These are phyloP conservation scores for Paralvinella palmiformis DNA, from an alignment of 1,140 invertebrate genomes.

Conservation along the genomic window DNA sequence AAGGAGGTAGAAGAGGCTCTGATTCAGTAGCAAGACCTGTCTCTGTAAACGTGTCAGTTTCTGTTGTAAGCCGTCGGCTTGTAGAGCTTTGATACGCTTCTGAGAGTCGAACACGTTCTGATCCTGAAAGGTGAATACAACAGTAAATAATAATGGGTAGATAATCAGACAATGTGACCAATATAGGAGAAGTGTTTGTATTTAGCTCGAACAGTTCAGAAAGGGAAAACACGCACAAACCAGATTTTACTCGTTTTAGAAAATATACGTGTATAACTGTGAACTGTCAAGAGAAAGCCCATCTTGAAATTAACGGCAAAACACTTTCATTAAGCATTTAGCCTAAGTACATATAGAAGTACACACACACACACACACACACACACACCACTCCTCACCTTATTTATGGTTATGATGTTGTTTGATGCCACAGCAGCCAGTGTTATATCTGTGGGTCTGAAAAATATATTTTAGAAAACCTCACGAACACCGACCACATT, in stretches of 20 bases:
- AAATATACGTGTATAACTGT: too few species aligned
- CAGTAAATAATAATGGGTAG: constrained; percentile 1
- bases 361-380: too few species aligned
- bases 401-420: constrained; percentile 85
- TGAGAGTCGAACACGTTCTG: constrained; percentile 96
- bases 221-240: background rate
- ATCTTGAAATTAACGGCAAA: too few species aligned
- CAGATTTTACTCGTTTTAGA: too few species aligned
- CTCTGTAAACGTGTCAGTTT: constrained; percentile 78
- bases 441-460: constrained; percentile 64
- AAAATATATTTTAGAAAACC: too few species aligned
- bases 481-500: too few species aligned
- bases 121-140: constrained; percentile 56
- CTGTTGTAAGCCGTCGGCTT: constrained; percentile 72
- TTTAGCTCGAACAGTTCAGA: background rate
- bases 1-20: constrained; percentile 78
- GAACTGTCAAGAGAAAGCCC: too few species aligned
- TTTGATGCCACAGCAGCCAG: constrained; percentile 85
- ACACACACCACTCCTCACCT: constrained; percentile 39
- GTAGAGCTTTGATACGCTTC: constrained; percentile 86
- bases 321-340: too few species aligned
- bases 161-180: background rate
- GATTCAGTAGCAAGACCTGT: constrained; percentile 76
- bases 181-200: too few species aligned
- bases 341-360: too few species aligned